Base-by-base conservation (phyloP, 2,797 vertebrate species). In the Podargus strigoides region DNA sequence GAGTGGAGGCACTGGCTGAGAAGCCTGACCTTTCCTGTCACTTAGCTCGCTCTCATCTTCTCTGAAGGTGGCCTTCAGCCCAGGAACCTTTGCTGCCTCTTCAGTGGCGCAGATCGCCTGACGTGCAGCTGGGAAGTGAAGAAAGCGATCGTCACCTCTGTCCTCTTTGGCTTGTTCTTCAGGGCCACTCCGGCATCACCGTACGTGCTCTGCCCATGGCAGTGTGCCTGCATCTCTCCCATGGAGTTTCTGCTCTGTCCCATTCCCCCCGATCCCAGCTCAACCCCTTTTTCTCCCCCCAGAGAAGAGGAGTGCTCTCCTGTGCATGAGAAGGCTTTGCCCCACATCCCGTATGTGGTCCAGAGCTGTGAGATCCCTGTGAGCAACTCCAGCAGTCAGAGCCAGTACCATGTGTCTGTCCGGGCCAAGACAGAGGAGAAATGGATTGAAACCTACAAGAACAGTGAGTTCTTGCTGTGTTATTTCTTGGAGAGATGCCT, bases 101-200 rank as follows among this genome's bases (percentile, higher is more conserved):
- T 98, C n/a, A 85, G 75, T 2, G 97, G 98, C 34, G 81, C 47
- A 12, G 36, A 96, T 24, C 5, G 8, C 13, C 94, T 98, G 76
- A 96, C 1, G 0, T 98, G 98, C 94, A 98, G 97, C 94, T 98
- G 98, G 98, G 98, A 98, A 84, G 96, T 98, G 85, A 94, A 85
- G 78, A 36, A 81, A 30, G 95, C 27, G 7, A 87, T 98, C 77
- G n/a, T 37, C 72, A 79, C 62, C n/a, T 97, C 98, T 2, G n/a
- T 98, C 49, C 58, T 97, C 78, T 98, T 98, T 37, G 72, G 94
- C 24, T 95, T 98, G 78, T 98, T 98, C 95, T 98, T 97, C 87
- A 95, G 53, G 58, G 27, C 87, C 53, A 32, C 95, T 16, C 55
- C 72, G 0, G 39, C 10, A 17, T 94, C 95, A 19, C 6, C 0